Evolutionary conservation across 2,797 vertebrate genomes (phyloP).

Genomic region (Hozukius guyotensis): DNA sequence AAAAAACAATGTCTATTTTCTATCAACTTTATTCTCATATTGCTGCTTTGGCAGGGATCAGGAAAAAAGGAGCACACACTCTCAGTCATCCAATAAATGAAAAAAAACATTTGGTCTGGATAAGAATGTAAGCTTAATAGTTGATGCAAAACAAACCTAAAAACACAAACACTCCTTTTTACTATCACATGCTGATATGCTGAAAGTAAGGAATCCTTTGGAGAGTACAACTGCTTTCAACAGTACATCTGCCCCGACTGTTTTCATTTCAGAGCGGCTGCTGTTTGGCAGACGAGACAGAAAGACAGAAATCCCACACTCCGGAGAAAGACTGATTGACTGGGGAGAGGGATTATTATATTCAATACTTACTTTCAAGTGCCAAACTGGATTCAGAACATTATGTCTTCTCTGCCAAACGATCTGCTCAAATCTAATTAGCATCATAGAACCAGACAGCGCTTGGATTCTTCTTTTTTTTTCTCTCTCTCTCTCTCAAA

Average conservation of each 20-base stretch:
- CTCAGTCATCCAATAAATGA: neutral
- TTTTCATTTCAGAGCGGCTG: slow-evolving; percentile 5
- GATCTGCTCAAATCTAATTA: slow-evolving; percentile 60
- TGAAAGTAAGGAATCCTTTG: neutral
- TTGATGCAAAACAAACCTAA: neutral
- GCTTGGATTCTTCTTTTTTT: neutral
- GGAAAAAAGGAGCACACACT: neutral
- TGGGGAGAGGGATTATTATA: slow-evolving; percentile 43
- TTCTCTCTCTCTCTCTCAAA: slow-evolving; percentile 4
- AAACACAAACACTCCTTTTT: neutral
- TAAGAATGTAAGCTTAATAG: neutral
- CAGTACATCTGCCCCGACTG: neutral
- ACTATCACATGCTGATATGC: neutral
- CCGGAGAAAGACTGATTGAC: slow-evolving; percentile 49
- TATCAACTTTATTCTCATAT: neutral
- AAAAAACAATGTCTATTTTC: neutral
- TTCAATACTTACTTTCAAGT: slow-evolving; percentile 42
- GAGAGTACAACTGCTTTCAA: neutral
- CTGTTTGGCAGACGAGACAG: slow-evolving; percentile 42
- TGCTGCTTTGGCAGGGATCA: neutral
- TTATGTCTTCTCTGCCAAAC: slow-evolving; percentile 58
- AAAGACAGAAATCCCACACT: slow-evolving; percentile 38
- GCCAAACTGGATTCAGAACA: slow-evolving; percentile 50
- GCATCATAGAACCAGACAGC: slow-evolving; percentile 39
- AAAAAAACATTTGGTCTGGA: neutral